Evolutionary conservation across 2,113 vertebrate genomes (phyloP), one percentile per base, ranked within the genome.

Genomic region (Mola mola): DNA sequence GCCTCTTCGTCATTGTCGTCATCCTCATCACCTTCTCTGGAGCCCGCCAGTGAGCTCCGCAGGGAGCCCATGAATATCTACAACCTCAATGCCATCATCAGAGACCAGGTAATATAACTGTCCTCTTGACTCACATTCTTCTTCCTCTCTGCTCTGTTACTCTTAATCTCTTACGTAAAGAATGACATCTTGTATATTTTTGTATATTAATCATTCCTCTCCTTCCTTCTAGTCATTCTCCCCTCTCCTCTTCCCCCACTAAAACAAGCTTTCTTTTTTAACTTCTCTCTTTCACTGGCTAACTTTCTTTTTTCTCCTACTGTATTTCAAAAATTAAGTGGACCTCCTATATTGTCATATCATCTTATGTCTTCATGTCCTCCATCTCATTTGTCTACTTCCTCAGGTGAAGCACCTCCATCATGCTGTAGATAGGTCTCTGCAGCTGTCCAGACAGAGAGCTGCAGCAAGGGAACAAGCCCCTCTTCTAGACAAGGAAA

Each of bases 31-130:
- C 95, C 95, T 0, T 94, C 95, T 19, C 88, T 94, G 17, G 94
- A 96, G 19, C 93, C 95, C 0, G 91, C 90, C 1, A 57, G 79
- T 11, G 97, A 99, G 82, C 93, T 94, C 67, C 95, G 96, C 42
- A 93, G 92, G 66, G 97, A 99, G 87, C 96, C 96, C 17, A 94
- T 95, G 93, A 98, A 96, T 76, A 95, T 98, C 87, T 94, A 97
- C 90, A 97, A 97, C 91, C 95, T 99, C 66, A 96, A 95, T 19
- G 95, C 96, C 81, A 97, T 99, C 64, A 94, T 99, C 86, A 92
- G 94, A 84, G 97, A 99, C 81, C 97, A 99, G 94, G 96, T 98
- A 87, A 89, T 90, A 77, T 91, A 94, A n/a, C n/a, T n/a, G n/a
- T n/a, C n/a, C n/a, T n/a, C n/a, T n/a, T n/a, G n/a, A n/a, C n/a